Conservation (phyloP, 23 tunicate genomes). For the Trididemnum nubilum region DNA sequence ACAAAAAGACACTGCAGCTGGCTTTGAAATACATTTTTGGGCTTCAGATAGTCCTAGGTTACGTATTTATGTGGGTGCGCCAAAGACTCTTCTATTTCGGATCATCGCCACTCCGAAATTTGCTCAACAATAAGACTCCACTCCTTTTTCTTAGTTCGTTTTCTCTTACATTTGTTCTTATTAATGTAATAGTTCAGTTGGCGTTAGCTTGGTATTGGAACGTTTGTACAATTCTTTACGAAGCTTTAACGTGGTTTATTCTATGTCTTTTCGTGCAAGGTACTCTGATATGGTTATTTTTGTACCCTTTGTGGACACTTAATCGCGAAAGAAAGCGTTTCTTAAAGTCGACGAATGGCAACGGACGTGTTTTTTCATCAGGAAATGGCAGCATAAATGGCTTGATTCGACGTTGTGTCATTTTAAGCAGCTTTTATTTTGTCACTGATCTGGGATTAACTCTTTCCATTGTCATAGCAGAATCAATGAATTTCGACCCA, state of each 20-base stretch:
- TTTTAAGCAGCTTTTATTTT: conserved; percentile 40
- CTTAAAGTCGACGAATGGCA: conserved; percentile 5
- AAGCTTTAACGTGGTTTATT: conserved; percentile 58
- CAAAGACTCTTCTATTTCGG: conserved; percentile 71
- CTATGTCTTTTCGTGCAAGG: conserved; percentile 61
- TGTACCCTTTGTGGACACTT: conserved; percentile 56
- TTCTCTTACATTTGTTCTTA: conserved; percentile 21
- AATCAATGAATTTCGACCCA: not conserved
- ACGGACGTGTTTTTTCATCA: conserved; percentile 19
- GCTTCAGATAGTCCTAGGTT: conserved; percentile 49
- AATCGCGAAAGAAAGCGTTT: conserved; percentile 10
- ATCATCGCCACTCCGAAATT: conserved; percentile 49
- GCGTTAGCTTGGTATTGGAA: conserved; percentile 47
- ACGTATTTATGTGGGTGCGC: conserved; percentile 74
- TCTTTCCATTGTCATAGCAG: not conserved
- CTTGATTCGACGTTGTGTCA: conserved; percentile 43
- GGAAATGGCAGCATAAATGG: conserved; percentile 25
- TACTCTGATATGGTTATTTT: conserved; percentile 46
- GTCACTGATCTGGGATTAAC: conserved; percentile 37
- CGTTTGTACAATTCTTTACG: conserved; percentile 1
- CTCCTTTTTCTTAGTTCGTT: conserved; percentile 30
- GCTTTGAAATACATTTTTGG: conserved; percentile 38
- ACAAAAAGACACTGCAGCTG: not conserved
- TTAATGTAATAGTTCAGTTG: conserved; percentile 30
- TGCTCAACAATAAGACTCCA: conserved; percentile 32